phyloP scores from a whole-genome alignment of 1,140 invertebrate genomes.

The Drosophila mayri region DNA sequence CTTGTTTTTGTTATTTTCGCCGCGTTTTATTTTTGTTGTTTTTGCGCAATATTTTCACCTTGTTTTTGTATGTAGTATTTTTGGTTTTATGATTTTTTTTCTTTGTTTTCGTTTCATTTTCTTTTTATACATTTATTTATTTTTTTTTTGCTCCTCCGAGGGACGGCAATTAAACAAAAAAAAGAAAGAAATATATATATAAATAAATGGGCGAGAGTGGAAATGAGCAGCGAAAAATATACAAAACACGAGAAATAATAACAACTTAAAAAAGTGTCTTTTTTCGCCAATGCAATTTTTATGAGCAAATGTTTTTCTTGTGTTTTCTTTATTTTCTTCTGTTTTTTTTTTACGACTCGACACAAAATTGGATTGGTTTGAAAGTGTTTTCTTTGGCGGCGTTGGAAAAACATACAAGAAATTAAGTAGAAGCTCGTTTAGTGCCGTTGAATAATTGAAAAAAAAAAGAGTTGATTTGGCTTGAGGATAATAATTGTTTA shows the following conservation, averaged over 20 bases:
- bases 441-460: not conserved
- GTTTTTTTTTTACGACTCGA: conserved; percentile 1
- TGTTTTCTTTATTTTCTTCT: conserved; percentile 15
- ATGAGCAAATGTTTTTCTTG: conserved; percentile 43
- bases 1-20: conserved; percentile 17
- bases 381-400: conserved; percentile 18
- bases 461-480: not conserved
- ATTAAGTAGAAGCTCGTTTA: conserved; percentile 12
- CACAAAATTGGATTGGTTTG: conserved; percentile 11
- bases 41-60: conserved; percentile 65
- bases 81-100: conserved; percentile 44
- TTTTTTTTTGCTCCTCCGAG: conserved; percentile 35
- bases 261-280: conserved; percentile 46
- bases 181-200: conserved; percentile 16
- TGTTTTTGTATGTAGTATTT: conserved; percentile 51
- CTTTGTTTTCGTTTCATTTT: conserved; percentile 49
- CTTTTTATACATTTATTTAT: conserved; percentile 29
- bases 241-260: conserved; percentile 27
- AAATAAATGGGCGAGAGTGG: conserved; percentile 43
- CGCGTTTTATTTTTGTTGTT: conserved; percentile 36
- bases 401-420: conserved; percentile 21
- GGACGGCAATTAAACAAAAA: conserved; percentile 57
- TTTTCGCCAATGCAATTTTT: conserved; percentile 28
- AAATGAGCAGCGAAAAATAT: conserved; percentile 34
- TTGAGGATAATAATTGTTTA: not conserved